Evolutionary conservation across 1,140 invertebrate species (phyloP).

Genomic region (Diploscapter pachys): DNA sequence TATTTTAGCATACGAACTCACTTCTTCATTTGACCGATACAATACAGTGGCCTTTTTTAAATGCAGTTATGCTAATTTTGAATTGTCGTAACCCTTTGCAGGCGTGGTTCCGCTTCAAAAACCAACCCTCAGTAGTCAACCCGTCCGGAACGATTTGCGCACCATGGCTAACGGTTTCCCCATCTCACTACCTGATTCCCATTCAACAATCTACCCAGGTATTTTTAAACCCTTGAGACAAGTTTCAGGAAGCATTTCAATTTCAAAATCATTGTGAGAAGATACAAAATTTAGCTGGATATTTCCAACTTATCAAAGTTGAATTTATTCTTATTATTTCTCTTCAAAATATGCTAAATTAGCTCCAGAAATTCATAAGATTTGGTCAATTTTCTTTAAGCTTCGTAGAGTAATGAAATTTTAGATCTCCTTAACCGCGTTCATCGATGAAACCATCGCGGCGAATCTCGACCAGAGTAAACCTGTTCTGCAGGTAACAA

Average conservation of each 20-base stretch:
- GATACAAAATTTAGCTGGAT: too few relatives aligned
- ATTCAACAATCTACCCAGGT: conserved; percentile 25
- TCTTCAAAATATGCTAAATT: too few relatives aligned
- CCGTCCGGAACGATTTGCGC: conserved; percentile 25
- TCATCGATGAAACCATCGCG: conserved; percentile 31
- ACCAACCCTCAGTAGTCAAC: conserved; percentile 9
- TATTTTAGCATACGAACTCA: too few relatives aligned
- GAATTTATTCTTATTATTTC: too few relatives aligned
- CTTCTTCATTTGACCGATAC: not conserved
- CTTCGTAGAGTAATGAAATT: not conserved
- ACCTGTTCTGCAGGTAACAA: conserved; percentile 27
- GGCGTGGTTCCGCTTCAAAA: conserved; percentile 41
- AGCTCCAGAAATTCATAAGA: too few relatives aligned
- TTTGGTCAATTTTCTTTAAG: not conserved
- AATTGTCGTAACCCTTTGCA: not conserved
- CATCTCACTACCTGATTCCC: conserved; percentile 24
- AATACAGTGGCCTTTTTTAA: not conserved
- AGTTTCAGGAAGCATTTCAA: conserved; percentile 3
- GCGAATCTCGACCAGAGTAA: conserved; percentile 17
- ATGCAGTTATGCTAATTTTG: too few relatives aligned
- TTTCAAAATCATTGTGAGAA: not conserved
- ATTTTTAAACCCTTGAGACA: not conserved
- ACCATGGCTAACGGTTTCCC: conserved; percentile 26
- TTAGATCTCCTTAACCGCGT: conserved; percentile 36
- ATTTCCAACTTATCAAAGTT: too few relatives aligned